Evolutionary conservation across 1,140 invertebrate species (phyloP).

Genomic region (Calephelis virginiensis): DNA sequence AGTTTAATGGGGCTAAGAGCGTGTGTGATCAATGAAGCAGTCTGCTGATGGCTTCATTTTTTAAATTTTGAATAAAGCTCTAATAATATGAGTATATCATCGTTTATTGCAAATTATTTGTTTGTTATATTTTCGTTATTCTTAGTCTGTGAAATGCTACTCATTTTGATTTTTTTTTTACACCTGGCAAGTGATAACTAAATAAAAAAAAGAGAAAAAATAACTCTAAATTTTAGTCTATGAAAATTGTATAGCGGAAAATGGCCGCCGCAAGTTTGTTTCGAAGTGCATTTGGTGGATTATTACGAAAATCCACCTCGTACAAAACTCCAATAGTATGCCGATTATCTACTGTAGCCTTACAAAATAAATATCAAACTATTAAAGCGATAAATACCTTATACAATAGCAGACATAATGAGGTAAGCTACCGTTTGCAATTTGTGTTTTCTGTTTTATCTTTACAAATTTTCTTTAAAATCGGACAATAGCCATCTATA

Average conservation of each 20-base stretch:
- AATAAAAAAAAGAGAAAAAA: neutral
- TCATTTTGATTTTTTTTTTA: neutral
- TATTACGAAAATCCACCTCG: constrained; percentile 61
- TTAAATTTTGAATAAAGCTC: too few species aligned
- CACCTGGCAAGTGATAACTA: constrained; percentile 19
- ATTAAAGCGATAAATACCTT: constrained; percentile 49
- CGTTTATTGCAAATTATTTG: too few species aligned
- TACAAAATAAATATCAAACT: constrained; percentile 59
- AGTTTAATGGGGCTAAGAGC: too few species aligned
- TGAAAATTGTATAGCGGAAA: constrained; percentile 49
- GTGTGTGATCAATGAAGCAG: too few species aligned
- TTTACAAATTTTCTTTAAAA: neutral
- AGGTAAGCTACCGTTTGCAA: constrained; percentile 55
- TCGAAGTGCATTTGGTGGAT: constrained; percentile 65
- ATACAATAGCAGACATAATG: constrained; percentile 55
- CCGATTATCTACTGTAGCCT: constrained; percentile 56
- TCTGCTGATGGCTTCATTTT: too few species aligned
- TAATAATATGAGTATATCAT: too few species aligned
- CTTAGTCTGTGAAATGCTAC: too few species aligned
- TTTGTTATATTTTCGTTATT: too few species aligned
- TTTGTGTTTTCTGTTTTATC: constrained; percentile 23
- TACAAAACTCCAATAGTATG: constrained; percentile 61
- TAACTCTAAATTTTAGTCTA: neutral
- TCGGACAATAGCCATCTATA: neutral
- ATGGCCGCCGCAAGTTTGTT: constrained; percentile 71